phyloP scores from a whole-genome alignment of 64 coral and sea anemone species.

The Cladopsammia gracilis region DNA sequence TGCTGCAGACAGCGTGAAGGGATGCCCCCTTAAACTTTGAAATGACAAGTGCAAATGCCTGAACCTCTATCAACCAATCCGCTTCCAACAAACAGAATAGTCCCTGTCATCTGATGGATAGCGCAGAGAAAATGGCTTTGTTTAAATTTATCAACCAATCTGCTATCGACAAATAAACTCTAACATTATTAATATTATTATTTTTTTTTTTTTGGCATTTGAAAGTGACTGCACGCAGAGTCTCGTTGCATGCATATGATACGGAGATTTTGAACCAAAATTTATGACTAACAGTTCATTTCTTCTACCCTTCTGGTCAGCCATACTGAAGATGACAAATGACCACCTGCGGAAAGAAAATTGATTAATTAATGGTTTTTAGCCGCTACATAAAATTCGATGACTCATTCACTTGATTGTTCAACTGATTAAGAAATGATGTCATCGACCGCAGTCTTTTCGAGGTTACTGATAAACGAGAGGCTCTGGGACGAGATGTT shows the following conservation, averaged over 20 bases:
- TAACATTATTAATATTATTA: too few relatives aligned
- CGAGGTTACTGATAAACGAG: neutral
- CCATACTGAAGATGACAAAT: neutral
- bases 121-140: neutral
- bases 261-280: neutral
- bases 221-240: neutral
- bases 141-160: conserved; percentile 29
- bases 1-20: conserved; percentile 3
- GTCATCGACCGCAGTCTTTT: neutral
- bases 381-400: too few relatives aligned
- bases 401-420: too few relatives aligned
- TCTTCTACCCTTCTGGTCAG: too few relatives aligned
- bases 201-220: neutral
- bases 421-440: neutral
- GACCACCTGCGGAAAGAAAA: conserved; percentile 27
- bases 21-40: neutral
- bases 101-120: neutral
- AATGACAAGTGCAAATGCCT: neutral
- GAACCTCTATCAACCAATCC: neutral
- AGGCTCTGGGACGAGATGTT: neutral
- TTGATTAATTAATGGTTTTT: too few relatives aligned
- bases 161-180: neutral
- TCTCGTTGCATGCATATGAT: neutral
- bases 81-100: neutral
- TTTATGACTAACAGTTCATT: neutral